Conservation (phyloP, 2,113 vertebrate genomes). For the Tupaia chinensis region DNA sequence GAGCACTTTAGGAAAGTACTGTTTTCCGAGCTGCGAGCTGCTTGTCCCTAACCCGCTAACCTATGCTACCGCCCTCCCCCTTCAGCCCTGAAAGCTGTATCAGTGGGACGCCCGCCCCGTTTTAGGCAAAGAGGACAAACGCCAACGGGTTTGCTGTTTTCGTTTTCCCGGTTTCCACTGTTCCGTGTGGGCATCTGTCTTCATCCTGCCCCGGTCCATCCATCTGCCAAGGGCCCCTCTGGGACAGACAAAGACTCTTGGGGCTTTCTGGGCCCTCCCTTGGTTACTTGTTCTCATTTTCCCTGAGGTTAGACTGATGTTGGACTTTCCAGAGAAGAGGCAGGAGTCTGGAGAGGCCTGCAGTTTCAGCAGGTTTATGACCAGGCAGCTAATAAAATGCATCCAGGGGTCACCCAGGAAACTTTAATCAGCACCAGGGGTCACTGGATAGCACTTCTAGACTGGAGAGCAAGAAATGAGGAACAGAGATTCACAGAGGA, state of each 20-base stretch:
- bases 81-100: neutral
- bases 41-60: no score
- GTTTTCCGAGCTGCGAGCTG: neutral
- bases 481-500: slow-evolving; percentile 72
- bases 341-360: slow-evolving; percentile 85
- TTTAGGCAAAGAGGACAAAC: neutral
- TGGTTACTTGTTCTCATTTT: slow-evolving; percentile 61
- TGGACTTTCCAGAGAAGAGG: slow-evolving; percentile 76
- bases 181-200: neutral
- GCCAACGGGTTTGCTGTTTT: neutral
- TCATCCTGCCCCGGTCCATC: neutral
- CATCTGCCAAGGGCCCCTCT: neutral
- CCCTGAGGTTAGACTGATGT: slow-evolving; percentile 74
- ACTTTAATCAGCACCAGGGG: slow-evolving; percentile 94
- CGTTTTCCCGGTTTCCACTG: neutral
- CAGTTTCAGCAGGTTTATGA: slow-evolving; percentile 87
- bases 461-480: slow-evolving; percentile 81
- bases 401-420: slow-evolving; percentile 89
- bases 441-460: slow-evolving; percentile 92
- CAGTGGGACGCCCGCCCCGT: neutral
- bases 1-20: neutral
- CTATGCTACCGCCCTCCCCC: neutral
- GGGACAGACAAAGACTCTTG: neutral
- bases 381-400: slow-evolving; percentile 90
- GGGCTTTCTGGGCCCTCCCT: neutral